Conservation (phyloP, 2,797 vertebrate species). For the Macrochelys suwanniensis region DNA sequence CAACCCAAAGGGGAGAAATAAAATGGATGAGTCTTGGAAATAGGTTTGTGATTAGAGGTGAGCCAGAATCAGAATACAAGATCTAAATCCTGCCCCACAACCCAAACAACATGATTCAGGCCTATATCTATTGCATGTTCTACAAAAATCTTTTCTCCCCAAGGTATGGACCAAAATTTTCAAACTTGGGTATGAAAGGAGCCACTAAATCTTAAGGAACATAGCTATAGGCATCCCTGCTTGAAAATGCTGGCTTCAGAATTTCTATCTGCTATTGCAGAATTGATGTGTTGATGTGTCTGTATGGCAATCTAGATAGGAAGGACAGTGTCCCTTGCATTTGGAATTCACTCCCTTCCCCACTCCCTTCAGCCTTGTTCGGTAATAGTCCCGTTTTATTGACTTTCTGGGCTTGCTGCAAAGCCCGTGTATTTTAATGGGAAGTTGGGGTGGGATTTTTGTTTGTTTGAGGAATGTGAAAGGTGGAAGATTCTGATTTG, state of each 20-base stretch:
- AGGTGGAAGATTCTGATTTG: background rate
- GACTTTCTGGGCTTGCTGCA: slow-evolving; percentile 45
- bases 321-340: background rate
- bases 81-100: background rate
- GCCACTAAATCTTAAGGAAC: background rate
- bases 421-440: background rate
- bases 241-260: background rate
- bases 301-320: background rate
- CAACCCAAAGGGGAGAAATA: slow-evolving; percentile 7
- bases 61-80: background rate
- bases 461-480: slow-evolving; percentile 8
- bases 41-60: background rate
- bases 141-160: background rate
- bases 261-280: background rate
- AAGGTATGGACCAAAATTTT: background rate
- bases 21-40: slow-evolving; percentile 23
- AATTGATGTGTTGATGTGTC: background rate
- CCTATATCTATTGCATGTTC: background rate
- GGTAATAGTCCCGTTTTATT: slow-evolving; percentile 33
- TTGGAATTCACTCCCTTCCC: background rate
- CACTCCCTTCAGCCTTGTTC: background rate
- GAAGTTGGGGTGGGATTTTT: slow-evolving; percentile 42
- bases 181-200: background rate
- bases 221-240: fast-evolving
- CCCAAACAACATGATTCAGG: background rate